Evolutionary conservation across 2,797 vertebrate species (phyloP).

Genomic region (Typhlichthys subterraneus): DNA sequence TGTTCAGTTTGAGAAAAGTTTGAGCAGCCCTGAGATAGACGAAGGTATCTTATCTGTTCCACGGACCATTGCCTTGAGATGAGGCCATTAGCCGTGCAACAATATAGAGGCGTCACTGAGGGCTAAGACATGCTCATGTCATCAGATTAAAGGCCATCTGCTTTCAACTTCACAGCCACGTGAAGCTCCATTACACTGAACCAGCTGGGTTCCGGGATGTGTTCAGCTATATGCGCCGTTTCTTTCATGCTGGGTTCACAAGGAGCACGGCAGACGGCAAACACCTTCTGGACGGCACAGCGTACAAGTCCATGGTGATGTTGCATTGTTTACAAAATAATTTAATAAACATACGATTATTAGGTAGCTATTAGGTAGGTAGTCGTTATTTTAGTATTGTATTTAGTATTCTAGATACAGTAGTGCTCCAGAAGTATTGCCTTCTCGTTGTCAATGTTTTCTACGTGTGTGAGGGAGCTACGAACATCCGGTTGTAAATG

Average conservation of each 20-base stretch:
- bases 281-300: no score
- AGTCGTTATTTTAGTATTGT: neutral
- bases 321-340: no score
- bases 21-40: conserved; percentile 8
- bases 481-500: no score
- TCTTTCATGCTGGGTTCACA: no score
- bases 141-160: conserved; percentile 31
- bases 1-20: no score
- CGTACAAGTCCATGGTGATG: no score
- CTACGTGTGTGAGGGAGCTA: no score
- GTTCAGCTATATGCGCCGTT: neutral
- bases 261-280: no score
- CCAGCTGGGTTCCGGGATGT: neutral
- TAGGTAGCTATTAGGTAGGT: no score
- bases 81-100: no score
- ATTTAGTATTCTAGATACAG: neutral
- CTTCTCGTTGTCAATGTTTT: neutral
- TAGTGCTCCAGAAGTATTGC: no score
- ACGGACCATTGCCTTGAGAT: conserved; percentile 12
- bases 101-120: neutral
- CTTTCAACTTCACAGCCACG: conserved; percentile 33
- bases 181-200: conserved; percentile 21
- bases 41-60: neutral
- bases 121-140: conserved; percentile 19
- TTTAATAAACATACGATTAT: no score